These are phyloP conservation scores for Mesocentrotus franciscanus DNA, from an alignment of 53 echinoderm and acorn worm species.

Conservation along the genomic window DNA sequence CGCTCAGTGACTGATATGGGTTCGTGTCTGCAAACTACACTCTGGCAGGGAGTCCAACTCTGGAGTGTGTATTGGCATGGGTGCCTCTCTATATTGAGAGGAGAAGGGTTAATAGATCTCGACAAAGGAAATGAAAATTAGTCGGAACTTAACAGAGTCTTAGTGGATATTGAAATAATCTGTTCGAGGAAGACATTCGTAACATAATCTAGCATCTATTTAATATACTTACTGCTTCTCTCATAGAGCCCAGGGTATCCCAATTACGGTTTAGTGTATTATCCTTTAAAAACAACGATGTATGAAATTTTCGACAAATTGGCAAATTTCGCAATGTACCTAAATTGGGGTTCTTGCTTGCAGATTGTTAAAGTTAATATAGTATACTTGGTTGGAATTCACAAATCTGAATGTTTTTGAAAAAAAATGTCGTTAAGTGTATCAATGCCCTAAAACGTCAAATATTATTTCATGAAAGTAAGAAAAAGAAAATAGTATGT, in stretches of 20 bases:
- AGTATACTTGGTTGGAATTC: neutral
- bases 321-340: neutral
- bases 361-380: neutral
- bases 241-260: neutral
- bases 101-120: neutral
- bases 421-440: too few species aligned
- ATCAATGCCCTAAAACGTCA: neutral
- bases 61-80: neutral
- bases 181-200: constrained; percentile 1
- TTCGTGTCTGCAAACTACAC: too few species aligned
- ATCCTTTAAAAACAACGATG: neutral
- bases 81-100: neutral
- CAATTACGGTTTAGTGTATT: neutral
- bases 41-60: neutral
- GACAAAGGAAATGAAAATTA: constrained; percentile 27
- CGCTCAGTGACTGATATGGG: too few species aligned
- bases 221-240: constrained; percentile 1
- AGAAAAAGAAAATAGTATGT: neutral
- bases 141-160: neutral
- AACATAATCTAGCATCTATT: constrained; percentile 14
- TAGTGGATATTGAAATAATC: constrained; percentile 22
- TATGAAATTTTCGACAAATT: neutral
- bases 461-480: neutral
- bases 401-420: too few species aligned
- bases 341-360: neutral